These are phyloP conservation scores for Neomonachus schauinslandi DNA, from an alignment of 2,113 vertebrate species.

Conservation along the genomic window DNA sequence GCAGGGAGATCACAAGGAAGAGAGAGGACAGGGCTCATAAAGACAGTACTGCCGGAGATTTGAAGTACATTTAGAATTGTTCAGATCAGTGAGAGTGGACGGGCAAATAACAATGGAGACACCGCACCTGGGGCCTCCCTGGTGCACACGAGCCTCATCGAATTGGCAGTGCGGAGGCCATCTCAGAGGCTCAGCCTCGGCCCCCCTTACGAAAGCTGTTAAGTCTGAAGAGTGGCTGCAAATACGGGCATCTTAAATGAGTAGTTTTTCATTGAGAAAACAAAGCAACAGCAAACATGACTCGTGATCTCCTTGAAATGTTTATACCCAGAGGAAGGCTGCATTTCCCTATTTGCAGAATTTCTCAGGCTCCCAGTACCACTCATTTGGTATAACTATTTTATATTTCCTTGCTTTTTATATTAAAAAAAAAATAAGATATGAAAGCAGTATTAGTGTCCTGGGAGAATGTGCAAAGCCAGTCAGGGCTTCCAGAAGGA, in stretches of 20 bases:
- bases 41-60: conserved; percentile 53
- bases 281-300: not conserved
- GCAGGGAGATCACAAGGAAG: not conserved
- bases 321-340: conserved; percentile 34
- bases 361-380: conserved; percentile 19
- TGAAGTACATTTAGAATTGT: conserved; percentile 64
- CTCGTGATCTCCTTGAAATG: not conserved
- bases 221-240: not conserved
- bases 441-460: conserved; percentile 37
- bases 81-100: conserved; percentile 7
- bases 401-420: conserved; percentile 25
- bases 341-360: not conserved
- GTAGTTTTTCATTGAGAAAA: not conserved
- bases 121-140: conserved; percentile 30
- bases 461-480: not conserved
- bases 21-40: conserved; percentile 31
- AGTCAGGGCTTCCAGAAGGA: conserved; percentile 22
- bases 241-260: not conserved
- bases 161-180: rapidly evolving
- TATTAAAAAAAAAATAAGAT: not conserved
- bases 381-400: not conserved
- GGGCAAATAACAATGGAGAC: conserved; percentile 50
- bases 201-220: not conserved
- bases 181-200: not conserved
- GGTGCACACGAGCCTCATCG: not conserved